phyloP scores from a whole-genome alignment of 2,113 vertebrate genomes.

The Athene cunicularia region DNA sequence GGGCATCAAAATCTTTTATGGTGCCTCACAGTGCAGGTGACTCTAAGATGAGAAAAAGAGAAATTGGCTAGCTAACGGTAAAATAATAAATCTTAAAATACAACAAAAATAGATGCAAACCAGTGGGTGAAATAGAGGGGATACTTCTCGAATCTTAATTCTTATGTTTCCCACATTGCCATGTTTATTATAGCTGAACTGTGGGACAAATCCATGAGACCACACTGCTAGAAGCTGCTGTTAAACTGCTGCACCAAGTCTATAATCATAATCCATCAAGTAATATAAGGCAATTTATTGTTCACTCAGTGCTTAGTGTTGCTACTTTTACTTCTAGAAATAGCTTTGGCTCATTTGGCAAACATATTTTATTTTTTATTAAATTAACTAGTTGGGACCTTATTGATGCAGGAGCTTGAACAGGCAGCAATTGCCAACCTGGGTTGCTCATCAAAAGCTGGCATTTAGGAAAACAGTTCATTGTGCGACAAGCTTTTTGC shows the following conservation, averaged over 20 bases:
- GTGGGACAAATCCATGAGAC: neutral
- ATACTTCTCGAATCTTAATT: neutral
- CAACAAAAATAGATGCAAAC: neutral
- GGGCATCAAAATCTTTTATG: neutral
- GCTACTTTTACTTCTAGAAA: conserved; percentile 56
- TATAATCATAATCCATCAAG: conserved; percentile 64
- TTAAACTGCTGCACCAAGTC: neutral
- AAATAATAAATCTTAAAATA: neutral
- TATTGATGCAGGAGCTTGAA: conserved; percentile 13
- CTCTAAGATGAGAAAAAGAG: neutral
- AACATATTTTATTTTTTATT: conserved; percentile 53
- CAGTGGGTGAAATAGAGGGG: neutral
- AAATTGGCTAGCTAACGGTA: neutral
- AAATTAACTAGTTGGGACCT: conserved; percentile 58
- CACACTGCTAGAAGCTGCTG: neutral
- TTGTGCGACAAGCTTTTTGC: neutral
- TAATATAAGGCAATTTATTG: conserved; percentile 53
- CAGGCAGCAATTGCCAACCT: conserved; percentile 28
- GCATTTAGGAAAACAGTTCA: neutral
- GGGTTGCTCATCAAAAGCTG: neutral
- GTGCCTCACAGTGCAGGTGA: neutral
- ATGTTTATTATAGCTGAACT: neutral
- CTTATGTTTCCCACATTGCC: neutral
- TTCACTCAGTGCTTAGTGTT: conserved; percentile 19
- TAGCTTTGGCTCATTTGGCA: conserved; percentile 43